Base-by-base conservation (phyloP, 2,797 vertebrate genomes). In the Cyprinodon diabolis region DNA sequence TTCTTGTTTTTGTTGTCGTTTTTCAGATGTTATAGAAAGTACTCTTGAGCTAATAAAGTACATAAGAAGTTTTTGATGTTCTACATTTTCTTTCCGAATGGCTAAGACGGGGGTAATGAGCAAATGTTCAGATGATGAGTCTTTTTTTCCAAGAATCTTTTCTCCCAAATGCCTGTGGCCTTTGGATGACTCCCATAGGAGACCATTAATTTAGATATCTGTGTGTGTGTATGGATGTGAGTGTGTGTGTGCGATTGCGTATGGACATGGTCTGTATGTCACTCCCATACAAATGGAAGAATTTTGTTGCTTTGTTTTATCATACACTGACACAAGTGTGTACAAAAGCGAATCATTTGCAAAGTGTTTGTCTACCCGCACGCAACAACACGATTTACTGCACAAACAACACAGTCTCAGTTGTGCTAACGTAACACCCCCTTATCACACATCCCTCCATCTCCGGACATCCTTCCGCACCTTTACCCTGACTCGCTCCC, bases 151-250 rank as follows among this genome's bases (percentile, higher is more conserved):
- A 95, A 95, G 96, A 97, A 97, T 96, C 96, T 97, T 97, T 97
- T 96, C 89, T 94, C 95, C 96, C 95, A 96, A 96, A 96, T 94
- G 95, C 95, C 95, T 89, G 93, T 96, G 96, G 96, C 96, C 97
- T 96, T 97, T 98, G 97, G 97, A 97, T 98, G 97, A 98, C 97
- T 97, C 96, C 96, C 90, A 96, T 95, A 93, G 49, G 81, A 96
- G 94, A 94, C 96, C 96, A 96, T 98, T 97, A 96, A 97, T 98
- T 94, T 91, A 96, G 95, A 95, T 95, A 96, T 94, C 93, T 92
- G 93, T 94, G 90, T 79, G 74, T 52, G 72, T 40, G 66, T 30
- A 37, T 15, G 25, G 35, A 47, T 70, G n/a, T 25, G 51, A 49
- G 72, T 71, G 58, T 15, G 45, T 74, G 54, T 55, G 21, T 63